These are phyloP conservation scores for Lamprotornis superbus DNA, from an alignment of 2,113 vertebrate species.

Conservation along the genomic window DNA sequence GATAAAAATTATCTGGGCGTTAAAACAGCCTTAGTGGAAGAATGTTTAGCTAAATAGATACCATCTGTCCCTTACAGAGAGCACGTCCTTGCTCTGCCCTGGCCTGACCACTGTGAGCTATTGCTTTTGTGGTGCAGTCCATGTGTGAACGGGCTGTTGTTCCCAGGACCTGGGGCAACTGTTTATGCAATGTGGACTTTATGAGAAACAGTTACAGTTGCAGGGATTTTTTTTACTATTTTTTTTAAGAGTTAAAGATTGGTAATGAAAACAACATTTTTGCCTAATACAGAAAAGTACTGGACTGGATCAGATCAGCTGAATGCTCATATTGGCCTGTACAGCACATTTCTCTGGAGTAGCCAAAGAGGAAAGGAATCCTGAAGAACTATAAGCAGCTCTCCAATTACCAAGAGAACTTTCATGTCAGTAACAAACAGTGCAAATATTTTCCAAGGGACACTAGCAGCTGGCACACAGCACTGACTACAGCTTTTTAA, in stretches of 20 bases:
- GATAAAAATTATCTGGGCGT: conserved; percentile 56
- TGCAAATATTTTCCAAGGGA: conserved; percentile 47
- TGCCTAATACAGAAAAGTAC: conserved; percentile 70
- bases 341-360: not conserved
- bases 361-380: conserved; percentile 19
- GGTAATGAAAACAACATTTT: conserved; percentile 70
- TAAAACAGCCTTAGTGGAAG: conserved; percentile 52
- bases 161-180: conserved; percentile 68
- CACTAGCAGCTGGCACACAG: conserved; percentile 1
- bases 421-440: conserved; percentile 32
- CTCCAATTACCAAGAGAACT: conserved; percentile 10
- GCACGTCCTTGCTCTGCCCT: conserved; percentile 2
- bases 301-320: conserved; percentile 46
- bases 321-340: not conserved
- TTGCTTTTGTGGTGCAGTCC: conserved; percentile 2
- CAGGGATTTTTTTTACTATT: not conserved
- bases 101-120: conserved; percentile 14
- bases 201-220: conserved; percentile 63
- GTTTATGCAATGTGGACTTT: conserved; percentile 66
- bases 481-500: not conserved
- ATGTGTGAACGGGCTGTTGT: conserved; percentile 5
- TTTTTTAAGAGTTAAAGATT: conserved; percentile 29
- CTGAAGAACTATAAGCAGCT: not conserved
- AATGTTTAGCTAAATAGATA: conserved; percentile 65
- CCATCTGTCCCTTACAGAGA: conserved; percentile 63